Conservation (phyloP, 2,113 vertebrate species). For the Rostratula benghalensis region DNA sequence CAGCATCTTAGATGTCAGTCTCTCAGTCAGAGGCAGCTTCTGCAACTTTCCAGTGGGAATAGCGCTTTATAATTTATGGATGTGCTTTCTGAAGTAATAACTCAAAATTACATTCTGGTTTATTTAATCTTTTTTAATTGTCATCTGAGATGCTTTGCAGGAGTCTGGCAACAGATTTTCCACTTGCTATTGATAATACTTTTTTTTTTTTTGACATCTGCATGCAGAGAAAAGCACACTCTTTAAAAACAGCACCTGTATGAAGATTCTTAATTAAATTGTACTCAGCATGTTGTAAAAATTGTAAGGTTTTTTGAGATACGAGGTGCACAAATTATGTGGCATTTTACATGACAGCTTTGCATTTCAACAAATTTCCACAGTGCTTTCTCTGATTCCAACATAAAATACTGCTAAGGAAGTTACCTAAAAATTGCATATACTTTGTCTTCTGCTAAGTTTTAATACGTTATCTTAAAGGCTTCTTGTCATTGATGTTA, state of each 20-base stretch:
- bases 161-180: not conserved
- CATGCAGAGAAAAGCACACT: slow-evolving; percentile 1
- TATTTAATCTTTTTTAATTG: slow-evolving; percentile 52
- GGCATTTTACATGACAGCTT: not conserved
- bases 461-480: not conserved
- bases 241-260: not conserved
- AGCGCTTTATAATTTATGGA: not conserved
- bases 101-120: slow-evolving; percentile 26
- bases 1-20: not conserved
- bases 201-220: not conserved
- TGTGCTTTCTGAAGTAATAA: slow-evolving; percentile 7
- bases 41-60: not conserved
- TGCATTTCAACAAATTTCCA: not conserved
- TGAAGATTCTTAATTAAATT: slow-evolving; percentile 43
- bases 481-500: not conserved
- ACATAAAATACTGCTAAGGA: not conserved
- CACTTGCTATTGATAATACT: not conserved
- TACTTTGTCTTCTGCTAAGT: not conserved
- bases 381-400: not conserved
- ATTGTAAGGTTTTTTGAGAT: not conserved
- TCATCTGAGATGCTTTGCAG: not conserved
- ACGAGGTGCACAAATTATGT: not conserved
- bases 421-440: not conserved
- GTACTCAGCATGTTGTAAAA: slow-evolving; percentile 13
- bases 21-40: not conserved